A percentile compares a stretch with the other conserved stretches of the same genome.
These are phyloP conservation scores for Drosophila bocqueti DNA, from an alignment of 1,140 invertebrate genomes.

Conservation along the genomic window DNA sequence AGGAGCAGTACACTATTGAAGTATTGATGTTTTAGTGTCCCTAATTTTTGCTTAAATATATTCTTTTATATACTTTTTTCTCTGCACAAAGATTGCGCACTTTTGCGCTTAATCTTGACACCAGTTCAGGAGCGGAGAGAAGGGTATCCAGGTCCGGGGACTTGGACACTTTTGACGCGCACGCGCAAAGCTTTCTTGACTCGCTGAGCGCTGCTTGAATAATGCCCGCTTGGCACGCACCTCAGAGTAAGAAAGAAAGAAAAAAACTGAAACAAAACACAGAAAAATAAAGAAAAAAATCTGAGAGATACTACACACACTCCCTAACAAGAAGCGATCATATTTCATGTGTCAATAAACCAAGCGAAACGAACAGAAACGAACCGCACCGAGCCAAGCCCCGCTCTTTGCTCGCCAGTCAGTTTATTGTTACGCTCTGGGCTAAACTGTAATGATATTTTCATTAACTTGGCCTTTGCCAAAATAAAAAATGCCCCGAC, in stretches of 20 bases:
- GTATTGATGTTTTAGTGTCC: too few species aligned
- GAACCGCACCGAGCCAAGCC: constrained; percentile 27
- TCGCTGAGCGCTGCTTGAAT: constrained; percentile 61
- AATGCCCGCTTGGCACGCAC: constrained; percentile 77
- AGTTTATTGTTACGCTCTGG: constrained; percentile 70
- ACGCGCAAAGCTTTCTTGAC: constrained; percentile 59
- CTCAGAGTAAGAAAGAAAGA: constrained; percentile 19
- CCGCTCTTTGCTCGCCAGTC: constrained; percentile 22
- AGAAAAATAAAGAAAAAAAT: constrained; percentile 6
- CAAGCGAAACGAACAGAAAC: constrained; percentile 1
- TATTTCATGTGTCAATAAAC: constrained; percentile 79
- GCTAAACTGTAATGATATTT: constrained; percentile 79
- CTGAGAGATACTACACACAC: constrained; percentile 19
- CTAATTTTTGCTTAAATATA: not conserved
- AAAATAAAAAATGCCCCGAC: constrained; percentile 46
- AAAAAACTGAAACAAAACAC: not conserved
- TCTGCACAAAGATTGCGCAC: constrained; percentile 55
- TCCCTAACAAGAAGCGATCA: constrained; percentile 72
- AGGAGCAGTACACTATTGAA: too few species aligned
- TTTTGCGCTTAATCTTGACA: constrained; percentile 70
- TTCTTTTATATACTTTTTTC: not conserved
- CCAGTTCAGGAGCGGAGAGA: constrained; percentile 10
- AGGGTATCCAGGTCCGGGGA: constrained; percentile 8
- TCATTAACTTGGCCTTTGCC: constrained; percentile 80
- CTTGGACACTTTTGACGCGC: constrained; percentile 45